phyloP scores from a whole-genome alignment of 2,113 vertebrate species.

The Chloropsis hardwickii region DNA sequence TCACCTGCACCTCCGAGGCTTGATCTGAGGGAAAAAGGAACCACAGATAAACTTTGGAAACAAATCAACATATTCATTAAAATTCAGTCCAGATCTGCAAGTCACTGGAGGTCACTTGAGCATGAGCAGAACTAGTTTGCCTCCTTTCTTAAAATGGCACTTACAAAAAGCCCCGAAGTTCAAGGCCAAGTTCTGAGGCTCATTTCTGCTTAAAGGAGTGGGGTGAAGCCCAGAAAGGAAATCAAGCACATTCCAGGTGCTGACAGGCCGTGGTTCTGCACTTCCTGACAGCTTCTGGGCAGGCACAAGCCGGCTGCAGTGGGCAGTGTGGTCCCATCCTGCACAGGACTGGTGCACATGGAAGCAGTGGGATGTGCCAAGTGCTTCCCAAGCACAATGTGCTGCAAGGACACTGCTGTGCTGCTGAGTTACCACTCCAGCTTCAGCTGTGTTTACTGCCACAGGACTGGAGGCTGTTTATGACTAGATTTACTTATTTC shows the following conservation, averaged over 20 bases:
- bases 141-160: not conserved
- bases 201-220: not conserved
- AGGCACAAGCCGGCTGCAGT: not conserved
- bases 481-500: not conserved
- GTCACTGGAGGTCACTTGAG: not conserved
- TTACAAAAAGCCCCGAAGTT: not conserved
- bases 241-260: not conserved
- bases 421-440: not conserved
- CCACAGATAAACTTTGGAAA: not conserved
- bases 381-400: not conserved
- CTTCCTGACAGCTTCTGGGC: slow-evolving; percentile 13
- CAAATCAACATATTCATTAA: not conserved
- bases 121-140: not conserved
- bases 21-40: slow-evolving; percentile 78
- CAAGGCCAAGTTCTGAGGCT: not conserved
- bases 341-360: not conserved
- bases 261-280: not conserved
- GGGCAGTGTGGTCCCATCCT: not conserved
- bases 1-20: slow-evolving; percentile 96
- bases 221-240: not conserved
- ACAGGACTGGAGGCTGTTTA: not conserved
- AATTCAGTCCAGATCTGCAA: not conserved
- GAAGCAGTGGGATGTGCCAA: not conserved
- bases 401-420: not conserved
- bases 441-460: not conserved